These are phyloP conservation scores for Cottus gobio DNA, from an alignment of 2,113 vertebrate genomes.

Conservation along the genomic window DNA sequence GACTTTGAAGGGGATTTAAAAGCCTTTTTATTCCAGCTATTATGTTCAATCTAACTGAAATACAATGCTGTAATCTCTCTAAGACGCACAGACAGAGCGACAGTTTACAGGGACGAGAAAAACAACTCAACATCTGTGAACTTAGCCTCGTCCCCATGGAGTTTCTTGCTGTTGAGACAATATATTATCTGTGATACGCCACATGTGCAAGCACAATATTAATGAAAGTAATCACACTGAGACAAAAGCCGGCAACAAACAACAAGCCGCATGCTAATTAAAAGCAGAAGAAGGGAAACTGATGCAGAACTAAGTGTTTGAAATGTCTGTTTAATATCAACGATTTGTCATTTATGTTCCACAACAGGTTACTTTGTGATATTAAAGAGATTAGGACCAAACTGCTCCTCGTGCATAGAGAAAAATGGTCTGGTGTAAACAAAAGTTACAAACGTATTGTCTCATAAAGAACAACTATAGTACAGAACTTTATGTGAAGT, in stretches of 20 bases:
- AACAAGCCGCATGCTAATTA: constrained; percentile 3
- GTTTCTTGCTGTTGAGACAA: constrained; percentile 24
- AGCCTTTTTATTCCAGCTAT: constrained; percentile 40
- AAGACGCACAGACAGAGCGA: background rate
- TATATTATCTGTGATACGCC: constrained; percentile 28
- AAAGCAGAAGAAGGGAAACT: constrained; percentile 1
- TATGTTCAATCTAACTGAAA: constrained; percentile 23
- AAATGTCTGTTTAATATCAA: no score
- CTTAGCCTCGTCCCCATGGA: constrained; percentile 9
- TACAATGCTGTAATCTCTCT: background rate
- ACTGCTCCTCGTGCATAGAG: no score
- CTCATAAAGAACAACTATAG: no score
- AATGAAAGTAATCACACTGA: constrained; percentile 42
- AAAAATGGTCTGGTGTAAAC: no score
- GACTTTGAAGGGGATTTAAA: constrained; percentile 38
- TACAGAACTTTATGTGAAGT: no score
- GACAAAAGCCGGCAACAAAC: constrained; percentile 29
- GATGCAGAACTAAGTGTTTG: background rate
- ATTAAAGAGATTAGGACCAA: no score
- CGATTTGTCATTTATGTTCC: no score
- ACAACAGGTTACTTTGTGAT: no score
- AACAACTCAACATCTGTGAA: constrained; percentile 30
- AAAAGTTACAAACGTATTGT: no score
- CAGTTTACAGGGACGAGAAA: constrained; percentile 1
- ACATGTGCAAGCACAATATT: constrained; percentile 34